Evolutionary conservation across 2,113 vertebrate species (phyloP), one percentile per base, ranked within the genome.

Genomic region (Plectropomus leopardus): DNA sequence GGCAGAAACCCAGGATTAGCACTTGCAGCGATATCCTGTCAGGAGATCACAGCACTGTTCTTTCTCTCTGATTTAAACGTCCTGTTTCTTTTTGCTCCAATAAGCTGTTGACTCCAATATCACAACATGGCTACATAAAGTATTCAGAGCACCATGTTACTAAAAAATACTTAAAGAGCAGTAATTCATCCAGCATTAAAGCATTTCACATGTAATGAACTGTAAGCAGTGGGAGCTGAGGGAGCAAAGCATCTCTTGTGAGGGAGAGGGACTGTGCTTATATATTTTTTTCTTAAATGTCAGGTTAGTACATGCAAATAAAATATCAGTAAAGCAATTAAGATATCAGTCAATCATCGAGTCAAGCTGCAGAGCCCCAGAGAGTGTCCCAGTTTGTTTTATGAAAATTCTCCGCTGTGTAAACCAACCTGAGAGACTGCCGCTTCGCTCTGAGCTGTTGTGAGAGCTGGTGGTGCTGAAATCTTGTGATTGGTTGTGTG

Each of bases 401-500:
- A 57, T 65, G n/a, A 63, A 80, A 85, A 93, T 72, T 66, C 94
- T 92, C 94, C 48, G 78, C 76, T 87, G 93, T 87, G 60, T 85
- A 80, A 96, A 99, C 98, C 97, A 97, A 99, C 98, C 98, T 99
- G 98, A 99, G 94, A 99, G 97, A 93, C 98, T 99, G 97, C 97
- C 97, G 96, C 98, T 99, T 95, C 98, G 96, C 94, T 99, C 98
- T 89, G 98, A 99, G 96, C 98, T 99, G 98, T 99, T 99, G 97
- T 99, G 97, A 96, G 98, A 99, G 96, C 98, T 99, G 97, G 97
- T 98, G 95, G 98, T 99, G 98, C 97, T 99, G 98, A 99, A 99
- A 98, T 99, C 98, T 97, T 99, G 98, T 96, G 98, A 99, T 97
- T 99, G 98, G 97, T 99, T 99, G 98, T 99, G 98, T 94, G 98